These are phyloP conservation scores for Parotocinclus haroldoi DNA, from an alignment of 2,797 vertebrate species.

Conservation along the genomic window DNA sequence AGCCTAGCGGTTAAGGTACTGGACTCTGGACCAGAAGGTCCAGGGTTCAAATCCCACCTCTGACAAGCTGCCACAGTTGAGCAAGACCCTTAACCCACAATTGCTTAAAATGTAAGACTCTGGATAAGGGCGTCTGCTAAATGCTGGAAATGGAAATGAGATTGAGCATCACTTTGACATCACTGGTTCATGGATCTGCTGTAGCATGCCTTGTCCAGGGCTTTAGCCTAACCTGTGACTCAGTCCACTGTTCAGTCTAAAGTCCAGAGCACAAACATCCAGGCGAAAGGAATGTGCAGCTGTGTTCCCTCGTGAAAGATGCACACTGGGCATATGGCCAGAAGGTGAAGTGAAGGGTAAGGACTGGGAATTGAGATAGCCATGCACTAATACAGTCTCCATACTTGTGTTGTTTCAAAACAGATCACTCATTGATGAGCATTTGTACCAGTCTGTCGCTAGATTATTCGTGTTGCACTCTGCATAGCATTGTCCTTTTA, in stretches of 20 bases:
- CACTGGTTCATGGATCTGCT: too few species aligned
- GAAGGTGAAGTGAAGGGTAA: background rate
- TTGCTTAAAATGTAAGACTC: too few species aligned
- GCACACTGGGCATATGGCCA: background rate
- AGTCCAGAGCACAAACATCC: background rate
- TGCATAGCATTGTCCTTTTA: background rate
- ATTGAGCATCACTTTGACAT: too few species aligned
- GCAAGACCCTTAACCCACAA: too few species aligned
- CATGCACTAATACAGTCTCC: background rate
- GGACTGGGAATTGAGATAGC: background rate
- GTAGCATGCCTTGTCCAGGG: too few species aligned
- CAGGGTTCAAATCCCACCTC: too few species aligned
- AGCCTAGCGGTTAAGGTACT: too few species aligned
- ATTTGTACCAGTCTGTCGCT: background rate
- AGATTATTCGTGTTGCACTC: background rate
- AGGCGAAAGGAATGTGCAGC: constrained; percentile 5
- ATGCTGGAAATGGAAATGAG: too few species aligned
- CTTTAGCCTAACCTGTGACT: too few species aligned
- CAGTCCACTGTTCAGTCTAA: background rate
- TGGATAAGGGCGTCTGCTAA: too few species aligned
- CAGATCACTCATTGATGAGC: background rate
- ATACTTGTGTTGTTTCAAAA: constrained; percentile 2
- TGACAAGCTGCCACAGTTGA: too few species aligned
- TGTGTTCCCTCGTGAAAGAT: background rate
- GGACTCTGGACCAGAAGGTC: too few species aligned